Evolutionary conservation across 2,113 vertebrate species (phyloP).

Genomic region (Tympanuchus pallidicinctus): DNA sequence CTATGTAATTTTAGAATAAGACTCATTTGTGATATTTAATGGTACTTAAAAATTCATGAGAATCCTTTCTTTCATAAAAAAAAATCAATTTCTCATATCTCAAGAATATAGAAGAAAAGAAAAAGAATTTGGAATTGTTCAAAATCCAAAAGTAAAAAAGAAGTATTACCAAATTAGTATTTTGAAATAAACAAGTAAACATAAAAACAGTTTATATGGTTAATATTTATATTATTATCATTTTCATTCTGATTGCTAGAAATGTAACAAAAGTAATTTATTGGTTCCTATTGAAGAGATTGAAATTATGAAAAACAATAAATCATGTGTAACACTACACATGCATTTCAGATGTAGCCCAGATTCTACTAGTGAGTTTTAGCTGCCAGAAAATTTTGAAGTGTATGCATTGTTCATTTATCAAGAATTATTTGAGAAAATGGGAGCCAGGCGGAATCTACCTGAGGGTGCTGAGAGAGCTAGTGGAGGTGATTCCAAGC

Average conservation of each 20-base stretch:
- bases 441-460: too few relatives aligned
- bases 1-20: background rate
- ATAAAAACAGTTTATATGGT: background rate
- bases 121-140: background rate
- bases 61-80: background rate
- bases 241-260: background rate
- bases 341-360: background rate
- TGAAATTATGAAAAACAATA: background rate
- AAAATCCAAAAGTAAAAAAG: background rate
- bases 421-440: background rate
- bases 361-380: background rate
- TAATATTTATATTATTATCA: background rate
- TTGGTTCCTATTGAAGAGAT: background rate
- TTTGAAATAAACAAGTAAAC: background rate
- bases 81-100: background rate
- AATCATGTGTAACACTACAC: background rate
- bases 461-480: too few relatives aligned
- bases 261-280: background rate
- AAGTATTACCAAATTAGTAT: background rate
- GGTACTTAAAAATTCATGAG: background rate
- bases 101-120: background rate
- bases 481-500: too few relatives aligned
- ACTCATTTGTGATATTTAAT: background rate
- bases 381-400: background rate
- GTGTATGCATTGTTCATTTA: background rate